Evolutionary conservation across 1,140 invertebrate species (phyloP).

Genomic region (Lasioglossum albipes): DNA sequence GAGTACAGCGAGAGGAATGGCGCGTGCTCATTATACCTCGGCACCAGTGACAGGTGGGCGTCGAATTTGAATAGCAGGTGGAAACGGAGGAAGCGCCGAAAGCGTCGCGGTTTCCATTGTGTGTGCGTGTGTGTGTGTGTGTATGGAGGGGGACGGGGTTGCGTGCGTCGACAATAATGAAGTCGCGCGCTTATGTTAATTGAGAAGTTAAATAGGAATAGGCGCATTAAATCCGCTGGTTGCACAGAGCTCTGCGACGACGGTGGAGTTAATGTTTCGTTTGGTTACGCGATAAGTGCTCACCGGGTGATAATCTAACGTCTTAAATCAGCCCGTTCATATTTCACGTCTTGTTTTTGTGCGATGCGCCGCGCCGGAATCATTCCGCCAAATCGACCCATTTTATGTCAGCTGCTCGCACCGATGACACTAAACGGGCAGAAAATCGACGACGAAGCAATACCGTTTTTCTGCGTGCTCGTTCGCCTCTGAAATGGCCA

Average conservation of each 20-base stretch:
- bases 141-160: slow-evolving; percentile 11
- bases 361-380: not conserved
- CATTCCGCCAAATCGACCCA: not conserved
- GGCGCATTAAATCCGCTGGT: slow-evolving; percentile 70
- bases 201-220: slow-evolving; percentile 77
- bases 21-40: slow-evolving; percentile 47
- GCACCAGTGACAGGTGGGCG: slow-evolving; percentile 47
- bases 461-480: no score
- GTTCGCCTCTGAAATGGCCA: no score
- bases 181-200: slow-evolving; percentile 76
- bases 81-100: slow-evolving; percentile 54
- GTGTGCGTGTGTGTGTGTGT: slow-evolving; percentile 43
- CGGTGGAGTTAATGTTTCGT: slow-evolving; percentile 67
- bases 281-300: slow-evolving; percentile 72
- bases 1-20: slow-evolving; percentile 10
- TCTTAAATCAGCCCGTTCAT: slow-evolving; percentile 73
- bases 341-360: slow-evolving; percentile 32
- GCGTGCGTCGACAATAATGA: slow-evolving; percentile 69
- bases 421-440: no score
- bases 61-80: slow-evolving; percentile 50
- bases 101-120: slow-evolving; percentile 60
- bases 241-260: slow-evolving; percentile 67
- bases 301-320: slow-evolving; percentile 65
- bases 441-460: no score
- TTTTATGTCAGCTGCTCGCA: not conserved